Evolutionary conservation across 2,113 vertebrate species (phyloP).

Genomic region (Panthera leo): DNA sequence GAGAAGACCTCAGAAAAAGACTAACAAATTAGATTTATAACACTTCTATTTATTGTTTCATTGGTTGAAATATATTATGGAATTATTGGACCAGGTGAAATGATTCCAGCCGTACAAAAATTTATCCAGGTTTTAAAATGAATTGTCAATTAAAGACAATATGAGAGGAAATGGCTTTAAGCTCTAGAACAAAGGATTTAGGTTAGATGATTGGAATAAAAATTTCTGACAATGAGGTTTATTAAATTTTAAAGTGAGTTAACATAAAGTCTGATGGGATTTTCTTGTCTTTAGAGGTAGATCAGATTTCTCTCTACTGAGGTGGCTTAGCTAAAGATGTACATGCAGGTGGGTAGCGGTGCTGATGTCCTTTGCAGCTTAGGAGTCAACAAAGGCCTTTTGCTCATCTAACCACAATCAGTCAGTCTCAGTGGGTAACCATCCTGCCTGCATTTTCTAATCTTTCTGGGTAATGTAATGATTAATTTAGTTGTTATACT

Average conservation of each 20-base stretch:
- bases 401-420: neutral
- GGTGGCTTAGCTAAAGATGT: neutral
- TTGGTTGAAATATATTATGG: conserved; percentile 8
- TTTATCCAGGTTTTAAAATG: conserved; percentile 27
- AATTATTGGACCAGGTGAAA: neutral
- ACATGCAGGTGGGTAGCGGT: neutral
- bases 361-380: neutral
- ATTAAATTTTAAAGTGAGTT: conserved; percentile 55
- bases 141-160: conserved; percentile 13
- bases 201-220: conserved; percentile 26
- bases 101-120: neutral
- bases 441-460: conserved; percentile 50
- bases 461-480: conserved; percentile 53
- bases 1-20: conserved; percentile 26
- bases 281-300: conserved; percentile 42
- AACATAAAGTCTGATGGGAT: neutral
- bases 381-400: neutral
- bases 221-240: conserved; percentile 15
- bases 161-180: conserved; percentile 30
- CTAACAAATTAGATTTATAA: neutral
- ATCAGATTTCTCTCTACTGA: neutral
- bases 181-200: conserved; percentile 35
- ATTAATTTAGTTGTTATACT: conserved; percentile 50
- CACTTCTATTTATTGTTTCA: conserved; percentile 23
- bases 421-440: neutral